Base-by-base conservation (phyloP, 2,113 vertebrate genomes). In the Lethenteron reissneri region DNA sequence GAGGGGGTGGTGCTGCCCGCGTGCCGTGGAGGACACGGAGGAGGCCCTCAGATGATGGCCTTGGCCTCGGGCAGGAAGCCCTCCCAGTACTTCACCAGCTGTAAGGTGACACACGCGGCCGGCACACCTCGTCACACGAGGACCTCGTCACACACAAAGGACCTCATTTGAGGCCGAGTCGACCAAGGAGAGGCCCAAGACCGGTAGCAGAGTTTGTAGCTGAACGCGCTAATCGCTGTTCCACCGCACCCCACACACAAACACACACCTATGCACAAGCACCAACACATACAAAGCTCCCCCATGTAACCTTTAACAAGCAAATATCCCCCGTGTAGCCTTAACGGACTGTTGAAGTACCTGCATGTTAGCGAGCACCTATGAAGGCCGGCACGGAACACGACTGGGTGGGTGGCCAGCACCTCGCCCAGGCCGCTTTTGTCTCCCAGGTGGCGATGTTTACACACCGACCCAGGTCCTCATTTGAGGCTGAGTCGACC, bases 31-130 rank as follows among this genome's bases (percentile, higher is more conserved):
- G 41, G 41, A 41, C 41, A 41, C 41, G 41, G 6, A 5, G 60
- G 17, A 1, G 17, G 17, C 68, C 3, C 60, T 88, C 87, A 99
- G 71, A 89, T 92, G 78, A 99, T 99, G 71, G 90, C 92, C 84
- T 96, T 99, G 8, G 94, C 94, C 79, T 99, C 92, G 0, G 94
- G 94, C 70, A 99, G 79, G 81, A 99, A 97, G 0, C 89, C 87
- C 80, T 99, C 94, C 94, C 94, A 99, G 79, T 92, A 96, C 76
- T 97, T 97, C 74, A 90, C 88, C 78, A 99, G 80, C 94, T 99
- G 82, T 1, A 69, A 75, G 74, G 14, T 62, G 79, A 62, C 58
- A 57, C 56, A 75, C 15, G 13, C 70, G 19, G 57, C 17, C 11
- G 13, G 59, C 8, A 15, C 10, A 8, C 60, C 64, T 25, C 9